phyloP scores from a whole-genome alignment of 2,113 vertebrate species.

The Crotalus tigris region DNA sequence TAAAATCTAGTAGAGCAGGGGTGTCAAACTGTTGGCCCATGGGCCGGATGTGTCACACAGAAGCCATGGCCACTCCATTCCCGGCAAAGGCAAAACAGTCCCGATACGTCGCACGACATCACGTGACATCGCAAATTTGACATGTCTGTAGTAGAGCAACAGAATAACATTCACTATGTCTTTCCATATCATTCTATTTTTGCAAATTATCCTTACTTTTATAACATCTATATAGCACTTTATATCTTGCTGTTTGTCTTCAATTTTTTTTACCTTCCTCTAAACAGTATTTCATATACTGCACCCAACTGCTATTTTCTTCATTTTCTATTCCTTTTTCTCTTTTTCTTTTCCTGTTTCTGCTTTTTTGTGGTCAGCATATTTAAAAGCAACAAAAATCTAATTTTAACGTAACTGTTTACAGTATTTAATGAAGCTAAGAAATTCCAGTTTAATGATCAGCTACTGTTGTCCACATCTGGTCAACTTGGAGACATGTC shows the following conservation, averaged over 20 bases:
- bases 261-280: background rate
- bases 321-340: background rate
- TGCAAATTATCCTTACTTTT: background rate
- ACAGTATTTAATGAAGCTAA: background rate
- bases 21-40: too few relatives aligned
- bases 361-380: background rate
- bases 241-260: background rate
- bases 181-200: background rate
- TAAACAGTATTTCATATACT: too few relatives aligned
- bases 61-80: too few relatives aligned
- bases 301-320: too few relatives aligned
- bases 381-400: background rate
- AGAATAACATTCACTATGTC: background rate
- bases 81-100: too few relatives aligned
- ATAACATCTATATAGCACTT: background rate
- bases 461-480: background rate
- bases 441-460: background rate
- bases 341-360: background rate
- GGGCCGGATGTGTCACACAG: too few relatives aligned
- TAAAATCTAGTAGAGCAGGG: background rate
- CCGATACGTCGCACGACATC: too few relatives aligned
- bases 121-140: too few relatives aligned
- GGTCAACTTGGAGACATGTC: background rate
- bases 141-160: background rate
- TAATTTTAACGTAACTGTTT: background rate